These are phyloP conservation scores for Pelusios castaneus DNA, from an alignment of 2,113 vertebrate genomes.

Conservation along the genomic window DNA sequence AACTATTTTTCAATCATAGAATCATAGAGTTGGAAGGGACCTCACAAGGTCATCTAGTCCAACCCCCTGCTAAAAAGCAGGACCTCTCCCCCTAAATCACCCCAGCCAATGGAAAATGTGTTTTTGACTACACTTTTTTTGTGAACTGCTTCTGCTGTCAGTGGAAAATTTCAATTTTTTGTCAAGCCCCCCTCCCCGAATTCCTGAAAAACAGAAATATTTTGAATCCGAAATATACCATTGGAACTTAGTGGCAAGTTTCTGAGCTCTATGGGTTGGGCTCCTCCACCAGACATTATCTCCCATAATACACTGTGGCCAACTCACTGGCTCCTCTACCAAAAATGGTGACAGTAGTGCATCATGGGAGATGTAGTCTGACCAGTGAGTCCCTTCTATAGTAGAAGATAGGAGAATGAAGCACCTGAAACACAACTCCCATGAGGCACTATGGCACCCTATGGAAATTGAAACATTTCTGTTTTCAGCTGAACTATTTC, in stretches of 20 bases:
- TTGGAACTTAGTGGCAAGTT: neutral
- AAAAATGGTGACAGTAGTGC: neutral
- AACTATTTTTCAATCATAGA: rapidly evolving
- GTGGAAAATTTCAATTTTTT: neutral
- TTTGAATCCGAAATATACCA: neutral
- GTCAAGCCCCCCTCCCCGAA: neutral
- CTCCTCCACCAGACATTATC: neutral
- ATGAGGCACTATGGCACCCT: neutral
- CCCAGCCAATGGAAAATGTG: neutral
- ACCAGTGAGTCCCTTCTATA: neutral
- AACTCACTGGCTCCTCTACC: neutral
- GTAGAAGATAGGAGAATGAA: neutral
- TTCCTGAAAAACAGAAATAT: neutral
- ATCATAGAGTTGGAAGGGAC: no score
- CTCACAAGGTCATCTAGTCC: no score
- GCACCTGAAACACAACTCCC: neutral
- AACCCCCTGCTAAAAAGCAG: no score
- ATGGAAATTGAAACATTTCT: neutral
- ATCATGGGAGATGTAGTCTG: neutral
- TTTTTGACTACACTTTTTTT: neutral
- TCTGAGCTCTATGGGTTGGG: neutral
- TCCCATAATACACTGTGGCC: neutral
- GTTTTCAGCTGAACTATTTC: neutral
- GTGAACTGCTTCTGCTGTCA: neutral
- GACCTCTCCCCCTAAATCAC: no score